A percentile compares a stretch with the other conserved stretches of the same genome.
These are phyloP conservation scores for Leptoteleia sp. DNA, from an alignment of 1,140 invertebrate species.

Conservation along the genomic window DNA sequence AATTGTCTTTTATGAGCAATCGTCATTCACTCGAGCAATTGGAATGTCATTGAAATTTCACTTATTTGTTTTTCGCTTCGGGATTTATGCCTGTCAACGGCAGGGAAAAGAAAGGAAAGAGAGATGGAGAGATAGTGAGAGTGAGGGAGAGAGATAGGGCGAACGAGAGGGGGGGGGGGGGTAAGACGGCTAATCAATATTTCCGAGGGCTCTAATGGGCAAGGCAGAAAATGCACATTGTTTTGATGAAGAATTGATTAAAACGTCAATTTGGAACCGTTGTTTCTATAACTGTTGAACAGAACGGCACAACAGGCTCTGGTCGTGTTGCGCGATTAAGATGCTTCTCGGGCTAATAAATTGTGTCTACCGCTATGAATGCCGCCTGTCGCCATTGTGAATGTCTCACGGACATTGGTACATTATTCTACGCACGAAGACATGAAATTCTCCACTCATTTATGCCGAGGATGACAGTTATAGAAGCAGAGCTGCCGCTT, in stretches of 20 bases:
- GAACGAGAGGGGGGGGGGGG: too few species aligned
- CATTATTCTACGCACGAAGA: constrained; percentile 68
- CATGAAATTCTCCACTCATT: constrained; percentile 66
- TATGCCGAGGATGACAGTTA: constrained; percentile 67
- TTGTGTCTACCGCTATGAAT: constrained; percentile 65
- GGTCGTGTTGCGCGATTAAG: constrained; percentile 59
- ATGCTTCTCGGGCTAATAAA: constrained; percentile 66
- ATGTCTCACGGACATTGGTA: constrained; percentile 64
- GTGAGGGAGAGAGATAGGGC: too few species aligned
- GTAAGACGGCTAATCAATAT: constrained; percentile 10
- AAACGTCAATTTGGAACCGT: constrained; percentile 53
- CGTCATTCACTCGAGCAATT: too few species aligned
- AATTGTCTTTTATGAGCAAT: too few species aligned
- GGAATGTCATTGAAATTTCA: too few species aligned
- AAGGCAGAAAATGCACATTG: constrained; percentile 25
- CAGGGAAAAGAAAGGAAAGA: too few species aligned
- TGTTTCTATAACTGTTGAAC: constrained; percentile 61
- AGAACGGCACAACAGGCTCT: constrained; percentile 45
- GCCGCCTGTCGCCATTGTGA: constrained; percentile 64
- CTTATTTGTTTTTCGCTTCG: too few species aligned
- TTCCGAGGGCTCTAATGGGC: constrained; percentile 10
- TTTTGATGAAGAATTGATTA: constrained; percentile 48
- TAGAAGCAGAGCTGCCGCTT: constrained; percentile 62
- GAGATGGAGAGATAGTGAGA: background rate
- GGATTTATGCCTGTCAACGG: too few species aligned